Evolutionary conservation across 2,888 invertebrate genomes (phyloP).

Genomic region (Agonopterix heracliana): DNA sequence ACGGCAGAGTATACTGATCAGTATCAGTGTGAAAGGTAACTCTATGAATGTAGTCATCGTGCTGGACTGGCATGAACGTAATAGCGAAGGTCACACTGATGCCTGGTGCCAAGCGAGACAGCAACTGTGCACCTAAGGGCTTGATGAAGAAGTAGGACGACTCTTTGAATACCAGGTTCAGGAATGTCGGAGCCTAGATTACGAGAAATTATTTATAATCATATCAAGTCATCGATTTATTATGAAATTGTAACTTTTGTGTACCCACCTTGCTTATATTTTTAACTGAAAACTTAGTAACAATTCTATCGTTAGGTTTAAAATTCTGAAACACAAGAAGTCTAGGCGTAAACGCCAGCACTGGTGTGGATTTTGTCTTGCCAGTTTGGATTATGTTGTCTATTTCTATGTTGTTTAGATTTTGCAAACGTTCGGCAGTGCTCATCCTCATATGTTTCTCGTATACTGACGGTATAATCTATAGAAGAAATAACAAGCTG

Average conservation of each 20-base stretch:
- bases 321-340: constrained; percentile 79
- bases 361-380: constrained; percentile 27
- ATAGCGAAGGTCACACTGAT: constrained; percentile 78
- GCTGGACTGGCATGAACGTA: constrained; percentile 76
- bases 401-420: constrained; percentile 41
- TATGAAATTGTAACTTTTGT: no score
- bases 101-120: constrained; percentile 81
- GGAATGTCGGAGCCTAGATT: constrained; percentile 62
- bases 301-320: constrained; percentile 63
- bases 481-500: constrained; percentile 4
- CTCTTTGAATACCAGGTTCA: constrained; percentile 66
- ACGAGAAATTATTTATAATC: constrained; percentile 11
- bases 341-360: constrained; percentile 62
- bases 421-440: constrained; percentile 46
- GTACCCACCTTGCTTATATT: constrained; percentile 73
- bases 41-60: constrained; percentile 72
- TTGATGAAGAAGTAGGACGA: constrained; percentile 71
- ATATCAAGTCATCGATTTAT: background rate
- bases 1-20: constrained; percentile 71
- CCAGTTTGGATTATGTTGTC: constrained; percentile 41
- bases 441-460: constrained; percentile 53
- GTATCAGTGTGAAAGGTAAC: constrained; percentile 71
- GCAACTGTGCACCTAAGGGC: constrained; percentile 49
- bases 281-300: constrained; percentile 68
- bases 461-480: constrained; percentile 64